These are phyloP conservation scores for Lophius piscatorius DNA, from an alignment of 2,113 vertebrate species.

Conservation along the genomic window DNA sequence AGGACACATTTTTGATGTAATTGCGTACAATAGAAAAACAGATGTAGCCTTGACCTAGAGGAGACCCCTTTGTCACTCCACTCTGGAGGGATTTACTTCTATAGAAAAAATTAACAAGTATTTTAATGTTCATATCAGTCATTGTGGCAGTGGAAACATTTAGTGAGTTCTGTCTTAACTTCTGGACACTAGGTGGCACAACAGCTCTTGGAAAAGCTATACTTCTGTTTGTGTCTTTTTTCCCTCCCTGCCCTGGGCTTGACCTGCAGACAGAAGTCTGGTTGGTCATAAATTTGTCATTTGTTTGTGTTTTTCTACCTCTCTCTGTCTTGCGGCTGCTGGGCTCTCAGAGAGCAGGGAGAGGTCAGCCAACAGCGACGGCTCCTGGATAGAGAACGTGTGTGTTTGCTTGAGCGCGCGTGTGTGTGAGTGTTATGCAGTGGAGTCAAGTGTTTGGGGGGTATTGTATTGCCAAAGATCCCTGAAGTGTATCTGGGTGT, in stretches of 20 bases:
- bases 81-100: no score
- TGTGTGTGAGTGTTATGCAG: slow-evolving; percentile 10
- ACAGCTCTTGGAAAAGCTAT: background rate
- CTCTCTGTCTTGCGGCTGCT: slow-evolving; percentile 45
- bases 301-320: slow-evolving; percentile 68
- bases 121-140: no score
- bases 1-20: no score
- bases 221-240: slow-evolving; percentile 1
- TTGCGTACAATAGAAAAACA: no score
- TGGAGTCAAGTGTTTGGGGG: slow-evolving; percentile 41
- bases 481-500: slow-evolving; percentile 42
- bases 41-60: no score
- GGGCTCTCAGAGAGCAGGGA: slow-evolving; percentile 40
- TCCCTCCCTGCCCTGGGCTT: slow-evolving; percentile 59
- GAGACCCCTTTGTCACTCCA: no score
- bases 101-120: no score
- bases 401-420: slow-evolving; percentile 13
- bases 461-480: slow-evolving; percentile 36
- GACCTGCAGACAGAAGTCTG: slow-evolving; percentile 68
- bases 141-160: background rate
- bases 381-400: slow-evolving; percentile 16
- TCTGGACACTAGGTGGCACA: slow-evolving; percentile 53
- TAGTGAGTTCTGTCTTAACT: background rate
- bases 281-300: slow-evolving; percentile 70
- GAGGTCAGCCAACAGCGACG: slow-evolving; percentile 45